Base-by-base conservation (phyloP, 2,113 vertebrate genomes). In the Elachura formosa region DNA sequence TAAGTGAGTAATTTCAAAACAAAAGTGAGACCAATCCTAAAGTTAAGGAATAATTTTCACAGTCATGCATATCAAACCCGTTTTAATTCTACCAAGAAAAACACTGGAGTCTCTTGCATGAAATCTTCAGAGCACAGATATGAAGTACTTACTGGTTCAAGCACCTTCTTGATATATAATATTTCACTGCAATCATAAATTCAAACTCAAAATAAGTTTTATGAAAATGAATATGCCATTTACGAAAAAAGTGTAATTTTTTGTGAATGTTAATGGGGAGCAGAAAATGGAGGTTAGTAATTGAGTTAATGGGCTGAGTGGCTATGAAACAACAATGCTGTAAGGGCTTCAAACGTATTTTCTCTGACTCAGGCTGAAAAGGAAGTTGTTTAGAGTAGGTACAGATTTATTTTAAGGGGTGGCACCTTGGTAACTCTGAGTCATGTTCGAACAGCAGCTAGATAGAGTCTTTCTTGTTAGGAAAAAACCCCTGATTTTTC, bases 351-450 rank as follows among this genome's bases (percentile, higher is more conserved):
- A 81, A 95, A 87, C 7, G 36, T 94, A 62, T 24, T 87, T 89
- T 23, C 29, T 94, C 33, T 95, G 89, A 82, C 49, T 93, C 58
- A 91, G 36, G 56, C 52, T 86, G 80, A 77, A 86, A 90, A 84
- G 48, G 90, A 90, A 91, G 58, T 74, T 91, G 52, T 91, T 77
- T 73, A 87, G 69, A 84, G 67, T 63, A 61, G 58, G 69, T 78
- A 72, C 18, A 75, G 62, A 52, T 94, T 93, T 93, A 40, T 94
- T 94, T 95, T 68, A 89, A 84, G 77, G 51, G 56, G 25, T 89
- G 73, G 31, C 34, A 91, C 21, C 20, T 90, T 78, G 80, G 64
- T 68, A 91, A 89, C 87, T 87, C 80, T 84, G 76, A 94, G 68
- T 93, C 86, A 90, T 78, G 26, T 71, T 86, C 43, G 62, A 6